These are phyloP conservation scores for Drosophila obscura DNA, from an alignment of 1,140 invertebrate species.

Conservation along the genomic window DNA sequence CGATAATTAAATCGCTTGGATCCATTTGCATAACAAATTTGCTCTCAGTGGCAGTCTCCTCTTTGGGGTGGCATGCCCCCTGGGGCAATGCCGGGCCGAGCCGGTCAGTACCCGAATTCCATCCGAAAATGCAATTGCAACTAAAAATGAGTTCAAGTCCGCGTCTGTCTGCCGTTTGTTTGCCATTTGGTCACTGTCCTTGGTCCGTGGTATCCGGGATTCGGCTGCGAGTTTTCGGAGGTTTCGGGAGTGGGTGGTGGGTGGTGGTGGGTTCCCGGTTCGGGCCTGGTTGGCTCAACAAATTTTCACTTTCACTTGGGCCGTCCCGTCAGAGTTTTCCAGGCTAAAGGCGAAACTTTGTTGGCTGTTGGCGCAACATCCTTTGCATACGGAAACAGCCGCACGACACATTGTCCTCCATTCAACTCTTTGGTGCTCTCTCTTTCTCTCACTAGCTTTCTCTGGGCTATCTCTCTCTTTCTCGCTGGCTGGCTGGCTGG, in stretches of 20 bases:
- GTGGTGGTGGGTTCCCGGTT: too few relatives aligned
- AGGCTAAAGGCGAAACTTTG: slow-evolving; percentile 73
- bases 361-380: slow-evolving; percentile 73
- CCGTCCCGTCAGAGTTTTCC: slow-evolving; percentile 63
- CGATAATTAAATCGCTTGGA: slow-evolving; percentile 79
- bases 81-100: neutral
- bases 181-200: slow-evolving; percentile 60
- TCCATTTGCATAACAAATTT: slow-evolving; percentile 82
- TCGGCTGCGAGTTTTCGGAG: neutral
- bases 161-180: slow-evolving; percentile 63
- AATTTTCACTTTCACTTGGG: slow-evolving; percentile 80
- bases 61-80: slow-evolving; percentile 21
- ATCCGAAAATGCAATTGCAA: slow-evolving; percentile 42
- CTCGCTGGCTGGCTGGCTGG: neutral
- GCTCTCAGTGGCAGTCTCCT: slow-evolving; percentile 10
- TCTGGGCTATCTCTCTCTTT: slow-evolving; percentile 9
- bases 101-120: neutral
- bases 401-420: slow-evolving; percentile 79
- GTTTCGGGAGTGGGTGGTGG: neutral
- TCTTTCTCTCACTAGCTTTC: neutral
- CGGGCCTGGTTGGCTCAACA: slow-evolving; percentile 35
- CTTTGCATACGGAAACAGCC: slow-evolving; percentile 81
- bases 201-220: slow-evolving; percentile 8
- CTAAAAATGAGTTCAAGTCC: slow-evolving; percentile 70
- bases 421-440: slow-evolving; percentile 68